Evolutionary conservation across 1,140 invertebrate species (phyloP).

Genomic region (honey bee (Apis mellifera)): DNA sequence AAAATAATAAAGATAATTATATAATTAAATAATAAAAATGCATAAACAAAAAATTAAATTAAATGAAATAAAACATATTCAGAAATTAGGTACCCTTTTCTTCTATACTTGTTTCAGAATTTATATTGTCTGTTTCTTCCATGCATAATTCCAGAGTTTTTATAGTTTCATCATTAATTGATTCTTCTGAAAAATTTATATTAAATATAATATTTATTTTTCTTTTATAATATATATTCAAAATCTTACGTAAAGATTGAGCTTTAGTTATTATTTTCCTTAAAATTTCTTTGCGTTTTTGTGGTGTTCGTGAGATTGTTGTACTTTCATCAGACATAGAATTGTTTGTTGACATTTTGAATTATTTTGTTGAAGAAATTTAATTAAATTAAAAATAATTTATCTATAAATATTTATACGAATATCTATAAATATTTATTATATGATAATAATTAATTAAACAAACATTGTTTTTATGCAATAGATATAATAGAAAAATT

Average conservation of each 20-base stretch:
- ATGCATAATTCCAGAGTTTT: slow-evolving; percentile 57
- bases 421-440: background rate
- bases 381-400: background rate
- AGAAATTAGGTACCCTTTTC: slow-evolving; percentile 64
- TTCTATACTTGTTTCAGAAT: slow-evolving; percentile 58
- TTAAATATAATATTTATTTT: background rate
- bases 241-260: slow-evolving; percentile 59
- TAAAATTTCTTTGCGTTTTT: slow-evolving; percentile 60
- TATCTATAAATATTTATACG: background rate
- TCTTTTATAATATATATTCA: background rate
- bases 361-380: background rate
- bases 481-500: background rate
- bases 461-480: background rate
- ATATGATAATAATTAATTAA: background rate
- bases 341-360: slow-evolving; percentile 10
- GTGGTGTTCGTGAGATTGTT: slow-evolving; percentile 43
- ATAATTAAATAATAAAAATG: slow-evolving; percentile 1
- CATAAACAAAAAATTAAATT: slow-evolving; percentile 4
- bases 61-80: slow-evolving; percentile 8
- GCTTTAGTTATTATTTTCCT: slow-evolving; percentile 49
- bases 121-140: slow-evolving; percentile 61
- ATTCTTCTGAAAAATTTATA: slow-evolving; percentile 57
- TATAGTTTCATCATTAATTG: slow-evolving; percentile 47
- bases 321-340: background rate
- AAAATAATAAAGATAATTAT: slow-evolving; percentile 25